Base-by-base conservation (phyloP, 2,888 invertebrate genomes). In the Acanthosepion pharaonis region DNA sequence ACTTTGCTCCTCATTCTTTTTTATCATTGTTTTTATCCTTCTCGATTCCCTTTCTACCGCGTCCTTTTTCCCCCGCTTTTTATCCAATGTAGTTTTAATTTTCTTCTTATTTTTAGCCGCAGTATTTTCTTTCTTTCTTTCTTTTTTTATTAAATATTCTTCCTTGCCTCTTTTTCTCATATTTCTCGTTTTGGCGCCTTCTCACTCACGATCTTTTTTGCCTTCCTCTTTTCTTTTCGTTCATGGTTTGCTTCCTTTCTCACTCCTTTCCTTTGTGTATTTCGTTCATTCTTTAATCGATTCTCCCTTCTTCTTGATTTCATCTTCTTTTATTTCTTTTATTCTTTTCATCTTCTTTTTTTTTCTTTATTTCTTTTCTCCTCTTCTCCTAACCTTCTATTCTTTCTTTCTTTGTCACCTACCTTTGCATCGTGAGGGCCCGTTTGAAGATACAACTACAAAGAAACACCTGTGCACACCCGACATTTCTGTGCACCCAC, bases 361-460 rank as follows among this genome's bases (percentile, higher is more conserved):
- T 9, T 78, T 9, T 28, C n/a, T 28, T n/a, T 8, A 3, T n/a
- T 18, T 28, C 5, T 64, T 78, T 78, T 9, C n/a, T 18, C 0
- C 2, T n/a, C n/a, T n/a, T 9, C 8, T 9, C n/a, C 28, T 9
- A n/a, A 5, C 8, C 3, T 78, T 28, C 18, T 0, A 9, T 78
- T 78, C n/a, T n/a, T 28, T n/a, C n/a, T 15, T n/a, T 78, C 9
- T 78, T n/a, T 78, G 15, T 78, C 78, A 78, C 78, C 78, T 78
- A 11, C 9, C 9, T 78, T 78, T 15, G 11, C 78, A 78, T 33
- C n/a, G 33, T n/a, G 15, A n/a, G 33, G n/a, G 78, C 1, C 78
- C 59, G n/a, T 78, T 78, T 78, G n/a, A n/a, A 78, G 78, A 78
- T 78, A 33, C n/a, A 78, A 78, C 78, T n/a, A 78, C 78, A 78